Conservation (phyloP, 1,140 invertebrate genomes). For the Pachypsylla venusta region DNA sequence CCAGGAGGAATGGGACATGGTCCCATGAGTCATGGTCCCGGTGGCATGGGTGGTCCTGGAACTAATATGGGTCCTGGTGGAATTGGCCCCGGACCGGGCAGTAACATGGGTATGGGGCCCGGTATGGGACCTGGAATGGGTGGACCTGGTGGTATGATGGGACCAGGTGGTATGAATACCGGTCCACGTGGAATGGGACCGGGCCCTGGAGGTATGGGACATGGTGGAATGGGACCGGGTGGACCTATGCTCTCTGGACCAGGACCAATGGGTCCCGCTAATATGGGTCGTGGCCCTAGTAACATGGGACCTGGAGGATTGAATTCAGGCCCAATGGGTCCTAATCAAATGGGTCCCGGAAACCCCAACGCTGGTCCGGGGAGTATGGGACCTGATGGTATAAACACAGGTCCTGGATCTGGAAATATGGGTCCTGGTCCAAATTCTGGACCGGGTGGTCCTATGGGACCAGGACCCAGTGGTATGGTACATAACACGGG, state of each 20-base stretch:
- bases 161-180: slow-evolving; percentile 23
- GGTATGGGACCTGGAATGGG: slow-evolving; percentile 9
- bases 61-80: slow-evolving; percentile 15
- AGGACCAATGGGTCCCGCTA: slow-evolving; percentile 35
- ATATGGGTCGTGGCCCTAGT: slow-evolving; percentile 36
- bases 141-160: slow-evolving; percentile 7
- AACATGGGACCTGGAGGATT: slow-evolving; percentile 23
- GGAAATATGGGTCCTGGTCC: slow-evolving; percentile 24
- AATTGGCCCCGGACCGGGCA: background rate
- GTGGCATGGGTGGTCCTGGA: slow-evolving; percentile 3
- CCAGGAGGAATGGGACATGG: slow-evolving; percentile 7
- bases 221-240: slow-evolving; percentile 11
- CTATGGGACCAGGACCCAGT: slow-evolving; percentile 31
- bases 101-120: slow-evolving; percentile 12
- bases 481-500: slow-evolving; percentile 16
- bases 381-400: slow-evolving; percentile 35
- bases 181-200: slow-evolving; percentile 21
- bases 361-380: no score
- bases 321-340: slow-evolving; percentile 25
- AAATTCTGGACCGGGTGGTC: background rate
- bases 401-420: slow-evolving; percentile 33
- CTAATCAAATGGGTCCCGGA: slow-evolving; percentile 29
- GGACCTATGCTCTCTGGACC: slow-evolving; percentile 23
- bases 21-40: slow-evolving; percentile 8
- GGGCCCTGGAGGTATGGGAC: background rate